These are phyloP conservation scores for Ethmia dodecea DNA, from an alignment of 2,888 invertebrate species.

Conservation along the genomic window DNA sequence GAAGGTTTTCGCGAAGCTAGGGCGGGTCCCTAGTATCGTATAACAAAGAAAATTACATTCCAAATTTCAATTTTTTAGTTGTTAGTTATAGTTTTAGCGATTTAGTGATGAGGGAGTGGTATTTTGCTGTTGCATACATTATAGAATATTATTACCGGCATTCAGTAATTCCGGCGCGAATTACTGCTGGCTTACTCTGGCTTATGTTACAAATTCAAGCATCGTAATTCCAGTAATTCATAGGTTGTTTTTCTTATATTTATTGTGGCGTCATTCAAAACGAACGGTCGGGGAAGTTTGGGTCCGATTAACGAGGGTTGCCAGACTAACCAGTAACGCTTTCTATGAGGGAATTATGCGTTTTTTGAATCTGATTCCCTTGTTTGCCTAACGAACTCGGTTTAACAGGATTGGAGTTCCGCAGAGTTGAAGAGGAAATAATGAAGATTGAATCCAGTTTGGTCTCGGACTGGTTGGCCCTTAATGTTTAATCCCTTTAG, in stretches of 20 bases:
- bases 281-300: conserved; percentile 24
- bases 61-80: too few species aligned
- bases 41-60: too few species aligned
- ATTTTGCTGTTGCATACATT: too few species aligned
- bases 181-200: too few species aligned
- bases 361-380: conserved; percentile 22
- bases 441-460: not conserved
- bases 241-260: conserved; percentile 34
- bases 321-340: conserved; percentile 20
- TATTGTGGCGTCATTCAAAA: conserved; percentile 27
- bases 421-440: not conserved
- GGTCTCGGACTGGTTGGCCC: too few species aligned
- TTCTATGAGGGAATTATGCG: conserved; percentile 24
- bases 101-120: too few species aligned
- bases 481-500: too few species aligned
- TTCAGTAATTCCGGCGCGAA: too few species aligned
- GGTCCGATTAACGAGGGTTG: conserved; percentile 27
- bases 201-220: conserved; percentile 35
- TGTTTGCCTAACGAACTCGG: conserved; percentile 25
- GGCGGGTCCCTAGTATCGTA: too few species aligned
- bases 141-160: too few species aligned
- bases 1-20: too few species aligned
- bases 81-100: too few species aligned
- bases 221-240: conserved; percentile 34
- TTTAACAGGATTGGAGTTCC: conserved; percentile 21